Base-by-base conservation (phyloP, 2,113 vertebrate genomes). In the Trematomus loennbergii region DNA sequence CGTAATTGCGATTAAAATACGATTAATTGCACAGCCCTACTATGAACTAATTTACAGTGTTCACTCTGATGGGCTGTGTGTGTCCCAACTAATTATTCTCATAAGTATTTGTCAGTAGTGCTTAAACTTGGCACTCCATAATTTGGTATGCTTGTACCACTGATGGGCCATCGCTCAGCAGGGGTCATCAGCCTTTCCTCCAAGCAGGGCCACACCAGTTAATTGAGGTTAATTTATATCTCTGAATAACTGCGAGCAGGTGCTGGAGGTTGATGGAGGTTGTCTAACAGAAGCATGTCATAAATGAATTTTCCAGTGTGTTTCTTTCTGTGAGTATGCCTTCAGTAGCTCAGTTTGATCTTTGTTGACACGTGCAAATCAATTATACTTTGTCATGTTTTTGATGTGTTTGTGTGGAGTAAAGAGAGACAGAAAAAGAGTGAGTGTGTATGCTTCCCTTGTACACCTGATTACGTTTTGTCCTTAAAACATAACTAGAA, bases 141-240 rank as follows among this genome's bases (percentile, higher is more conserved):
- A 90, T 88, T 87, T 88, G 78, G 73, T 18, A 68, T 49, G 54
- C 79, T 76, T 80, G 81, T 79, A 54, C 72, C 74, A 13, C 68
- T 76, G 62, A 83, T 79, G 81, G 84, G 40, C 55, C 75, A 13
- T 83, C 16, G 7, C 83, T 79, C 81, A 75, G 73, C 45, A 43
- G 82, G 69, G 78, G 78, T 89, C 89, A 78, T 81, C 69, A 33
- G 73, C 70, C 29, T 64, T 80, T 59, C 59, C 53, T 61, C 45
- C 5, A n/a, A 59, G 71, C 49, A 3, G 69, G 76, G 86, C 72
- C 87, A 52, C 67, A n/a, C 43, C 20, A 36, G 72, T 88, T 93
- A 92, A 93, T 90, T 87, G 84, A 85, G 89, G 91, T 91, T 92
- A 90, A 88, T 83, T 81, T 85, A 70, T 62, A 59, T 86, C 75